phyloP scores from a whole-genome alignment of 53 echinoderm and acorn worm species.

The Echinometra lucunter region DNA sequence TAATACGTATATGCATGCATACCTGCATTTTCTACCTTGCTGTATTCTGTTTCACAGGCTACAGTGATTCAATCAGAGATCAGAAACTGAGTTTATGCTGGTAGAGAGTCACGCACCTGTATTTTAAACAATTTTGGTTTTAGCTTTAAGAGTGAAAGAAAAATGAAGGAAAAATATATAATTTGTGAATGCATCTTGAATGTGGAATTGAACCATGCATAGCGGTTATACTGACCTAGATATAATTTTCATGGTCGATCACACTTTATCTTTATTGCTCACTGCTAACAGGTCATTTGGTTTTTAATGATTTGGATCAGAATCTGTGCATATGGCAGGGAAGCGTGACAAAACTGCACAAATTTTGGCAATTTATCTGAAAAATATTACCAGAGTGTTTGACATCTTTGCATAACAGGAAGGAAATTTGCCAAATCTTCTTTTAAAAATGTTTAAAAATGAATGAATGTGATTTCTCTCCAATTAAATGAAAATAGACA shows the following conservation, averaged over 20 bases:
- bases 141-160: background rate
- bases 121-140: background rate
- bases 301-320: slow-evolving; percentile 28
- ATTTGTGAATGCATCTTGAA: background rate
- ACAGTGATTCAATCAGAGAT: background rate
- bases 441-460: background rate
- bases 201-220: background rate
- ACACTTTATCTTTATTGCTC: slow-evolving; percentile 16
- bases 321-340: slow-evolving; percentile 1
- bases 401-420: background rate
- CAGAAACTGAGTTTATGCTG: background rate
- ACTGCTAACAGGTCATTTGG: slow-evolving; percentile 10
- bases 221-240: slow-evolving; percentile 18
- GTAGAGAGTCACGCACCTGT: background rate
- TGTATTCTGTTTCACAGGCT: background rate
- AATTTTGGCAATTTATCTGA: slow-evolving; percentile 13
- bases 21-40: background rate
- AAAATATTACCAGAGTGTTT: background rate
- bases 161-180: background rate
- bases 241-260: slow-evolving; percentile 11
- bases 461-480: background rate
- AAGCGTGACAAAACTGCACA: slow-evolving; percentile 15
- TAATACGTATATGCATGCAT: too few relatives aligned
- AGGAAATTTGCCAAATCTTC: slow-evolving; percentile 6
- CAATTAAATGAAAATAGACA: background rate